These are phyloP conservation scores for Xestoiulus laeticollis DNA, from an alignment of 2,888 invertebrate species.

Conservation along the genomic window DNA sequence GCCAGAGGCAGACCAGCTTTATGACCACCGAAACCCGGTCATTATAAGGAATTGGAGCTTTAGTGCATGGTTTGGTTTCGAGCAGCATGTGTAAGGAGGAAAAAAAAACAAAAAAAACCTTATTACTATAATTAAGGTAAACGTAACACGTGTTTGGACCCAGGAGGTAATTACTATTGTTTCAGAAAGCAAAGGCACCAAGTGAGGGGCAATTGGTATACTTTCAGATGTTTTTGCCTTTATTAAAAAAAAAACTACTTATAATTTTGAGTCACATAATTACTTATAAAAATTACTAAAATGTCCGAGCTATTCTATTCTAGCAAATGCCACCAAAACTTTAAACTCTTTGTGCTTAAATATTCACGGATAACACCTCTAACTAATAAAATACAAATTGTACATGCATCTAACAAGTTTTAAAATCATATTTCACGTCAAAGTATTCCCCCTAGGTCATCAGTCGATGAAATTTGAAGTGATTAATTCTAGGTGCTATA, in stretches of 20 bases:
- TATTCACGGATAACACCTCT: too few relatives aligned
- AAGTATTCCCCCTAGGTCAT: too few relatives aligned
- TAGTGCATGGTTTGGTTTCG: slow-evolving; percentile 15
- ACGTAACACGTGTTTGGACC: not conserved
- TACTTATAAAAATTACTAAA: too few relatives aligned
- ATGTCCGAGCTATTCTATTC: too few relatives aligned
- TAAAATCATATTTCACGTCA: too few relatives aligned
- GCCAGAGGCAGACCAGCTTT: not conserved
- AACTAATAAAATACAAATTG: not conserved
- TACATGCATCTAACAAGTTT: too few relatives aligned
- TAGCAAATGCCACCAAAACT: too few relatives aligned
- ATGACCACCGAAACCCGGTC: slow-evolving; percentile 4
- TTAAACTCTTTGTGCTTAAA: too few relatives aligned
- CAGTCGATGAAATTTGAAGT: too few relatives aligned
- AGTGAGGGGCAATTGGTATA: not conserved
- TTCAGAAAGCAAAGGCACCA: not conserved
- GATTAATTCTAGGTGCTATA: too few relatives aligned
- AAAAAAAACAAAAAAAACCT: not conserved
- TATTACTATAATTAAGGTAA: slow-evolving; percentile 28
- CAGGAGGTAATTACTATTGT: not conserved
- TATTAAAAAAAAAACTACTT: not conserved
- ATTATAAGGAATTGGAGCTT: not conserved
- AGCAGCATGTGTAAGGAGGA: not conserved
- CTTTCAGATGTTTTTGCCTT: not conserved
- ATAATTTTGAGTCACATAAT: not conserved